Evolutionary conservation across 2,888 invertebrate species (phyloP).

Genomic region (Cryptus viduatorius): DNA sequence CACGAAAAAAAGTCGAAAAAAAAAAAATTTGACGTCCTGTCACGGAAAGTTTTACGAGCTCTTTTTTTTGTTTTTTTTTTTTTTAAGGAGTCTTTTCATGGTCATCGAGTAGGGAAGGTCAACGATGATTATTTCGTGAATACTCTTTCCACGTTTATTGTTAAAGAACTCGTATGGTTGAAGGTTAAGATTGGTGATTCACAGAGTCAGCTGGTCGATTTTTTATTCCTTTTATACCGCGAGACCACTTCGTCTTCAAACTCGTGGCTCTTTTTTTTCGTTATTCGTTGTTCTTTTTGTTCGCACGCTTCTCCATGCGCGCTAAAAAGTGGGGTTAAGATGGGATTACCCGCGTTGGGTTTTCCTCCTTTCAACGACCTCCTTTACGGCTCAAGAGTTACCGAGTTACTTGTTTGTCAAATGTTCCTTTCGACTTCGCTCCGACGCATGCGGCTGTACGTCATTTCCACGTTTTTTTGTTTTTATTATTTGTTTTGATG

Average conservation of each 20-base stretch:
- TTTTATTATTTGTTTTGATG: slow-evolving; percentile 8
- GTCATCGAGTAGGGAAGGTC: slow-evolving; percentile 56
- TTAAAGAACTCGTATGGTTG: slow-evolving; percentile 41
- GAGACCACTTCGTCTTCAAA: neutral
- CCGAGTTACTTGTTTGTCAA: neutral
- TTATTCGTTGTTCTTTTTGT: neutral
- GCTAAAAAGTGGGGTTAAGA: neutral
- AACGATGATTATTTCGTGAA: slow-evolving; percentile 33
- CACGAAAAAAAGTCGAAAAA: neutral
- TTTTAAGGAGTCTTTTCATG: slow-evolving; percentile 34
- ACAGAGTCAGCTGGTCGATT: slow-evolving; percentile 42
- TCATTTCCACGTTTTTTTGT: neutral
- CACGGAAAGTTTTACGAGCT: slow-evolving; percentile 58
- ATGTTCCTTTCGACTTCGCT: slow-evolving; percentile 10
- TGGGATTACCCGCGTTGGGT: slow-evolving; percentile 41
- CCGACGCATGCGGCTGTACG: neutral
- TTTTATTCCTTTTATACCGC: slow-evolving; percentile 26
- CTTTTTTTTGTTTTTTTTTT: slow-evolving; percentile 39
- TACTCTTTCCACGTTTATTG: slow-evolving; percentile 40
- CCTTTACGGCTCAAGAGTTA: neutral
- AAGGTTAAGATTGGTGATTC: slow-evolving; percentile 63
- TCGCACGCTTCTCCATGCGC: neutral
- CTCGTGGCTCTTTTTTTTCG: slow-evolving; percentile 6
- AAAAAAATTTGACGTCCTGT: neutral
- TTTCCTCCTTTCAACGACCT: slow-evolving; percentile 26